Evolutionary conservation across 2,888 invertebrate species (phyloP), one percentile per base, ranked within the genome.

Genomic region (Philhelius pedissequus): DNA sequence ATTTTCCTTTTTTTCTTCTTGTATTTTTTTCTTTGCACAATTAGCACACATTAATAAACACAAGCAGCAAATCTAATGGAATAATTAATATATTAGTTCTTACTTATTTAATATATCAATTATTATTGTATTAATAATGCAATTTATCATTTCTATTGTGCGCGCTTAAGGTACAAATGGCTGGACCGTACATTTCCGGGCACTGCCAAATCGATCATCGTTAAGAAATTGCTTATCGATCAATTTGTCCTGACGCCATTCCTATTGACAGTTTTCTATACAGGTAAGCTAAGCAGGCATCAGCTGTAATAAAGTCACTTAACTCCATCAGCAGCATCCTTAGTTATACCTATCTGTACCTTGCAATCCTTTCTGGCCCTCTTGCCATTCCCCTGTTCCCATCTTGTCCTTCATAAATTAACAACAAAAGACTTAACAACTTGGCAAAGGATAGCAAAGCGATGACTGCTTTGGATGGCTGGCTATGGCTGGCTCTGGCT

Each of bases 211-310:
- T 94, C 92, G 89, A 93, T 93, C 0, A 93, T 97, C 27, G 89
- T 93, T 0, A 94, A 93, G 82, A 97, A 97, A 92, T 92, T 97
- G 58, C 89, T 94, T 0, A 90, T 95, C 73, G 97, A 97, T 90
- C 97, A 97, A 91, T 94, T 96, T 88, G 77, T 96, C 3, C 93
- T 96, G 90, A 96, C 97, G 1, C 96, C 97, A 0, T 92, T 94
- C 22, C 90, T 97, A 50, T 90, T 96, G 15, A 93, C 93, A 0
- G 89, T 94, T 4, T 97, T 97, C 89, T 97, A 94, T 89, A 93
- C 94, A 15, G 92, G 96, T 96, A 91, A 93, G 87, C 62, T 30
- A 35, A 27, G 56, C 56, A 20, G 9, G 13, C 56, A 56, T 35
- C 38, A 58, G 22, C 62, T 50, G 60, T n/a, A 60, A 70, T 45